Percentiles rank a stretch among this genome's conserved stretches.
These are phyloP conservation scores for Colius striatus DNA, from an alignment of 2,113 vertebrate species.

Conservation along the genomic window DNA sequence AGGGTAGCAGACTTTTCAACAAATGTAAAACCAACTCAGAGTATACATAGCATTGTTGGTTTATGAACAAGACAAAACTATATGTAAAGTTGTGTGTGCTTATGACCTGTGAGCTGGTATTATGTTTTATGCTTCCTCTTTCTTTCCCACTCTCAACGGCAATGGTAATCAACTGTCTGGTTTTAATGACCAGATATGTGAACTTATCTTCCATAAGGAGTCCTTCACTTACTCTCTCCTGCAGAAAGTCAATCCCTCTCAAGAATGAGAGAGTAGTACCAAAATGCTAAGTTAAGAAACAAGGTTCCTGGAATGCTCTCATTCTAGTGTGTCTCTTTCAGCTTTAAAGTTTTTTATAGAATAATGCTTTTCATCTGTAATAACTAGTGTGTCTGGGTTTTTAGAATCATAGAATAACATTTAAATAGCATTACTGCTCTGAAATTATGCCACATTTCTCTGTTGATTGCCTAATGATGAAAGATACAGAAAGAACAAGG, in stretches of 20 bases:
- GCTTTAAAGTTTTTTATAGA: neutral
- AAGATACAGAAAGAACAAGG: neutral
- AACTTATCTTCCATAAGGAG: neutral
- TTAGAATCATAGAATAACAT: too few relatives aligned
- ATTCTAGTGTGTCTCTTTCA: neutral
- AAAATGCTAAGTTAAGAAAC: neutral
- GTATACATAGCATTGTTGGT: neutral
- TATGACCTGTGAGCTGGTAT: neutral
- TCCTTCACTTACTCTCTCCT: neutral
- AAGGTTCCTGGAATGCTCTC: neutral
- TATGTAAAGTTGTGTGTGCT: neutral
- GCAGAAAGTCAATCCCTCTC: neutral
- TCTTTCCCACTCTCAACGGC: neutral
- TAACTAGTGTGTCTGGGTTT: neutral
- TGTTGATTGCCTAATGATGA: neutral
- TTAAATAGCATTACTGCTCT: neutral
- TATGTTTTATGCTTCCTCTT: neutral
- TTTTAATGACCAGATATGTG: neutral
- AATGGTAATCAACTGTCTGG: neutral
- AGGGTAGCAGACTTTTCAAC: neutral
- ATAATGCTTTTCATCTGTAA: neutral
- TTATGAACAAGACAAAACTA: neutral
- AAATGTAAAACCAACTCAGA: neutral
- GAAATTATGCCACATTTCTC: neutral
- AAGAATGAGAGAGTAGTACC: neutral